Percentiles rank a stretch among this genome's conserved stretches.
phyloP scores from a whole-genome alignment of 2,797 vertebrate species.

The Falco peregrinus region DNA sequence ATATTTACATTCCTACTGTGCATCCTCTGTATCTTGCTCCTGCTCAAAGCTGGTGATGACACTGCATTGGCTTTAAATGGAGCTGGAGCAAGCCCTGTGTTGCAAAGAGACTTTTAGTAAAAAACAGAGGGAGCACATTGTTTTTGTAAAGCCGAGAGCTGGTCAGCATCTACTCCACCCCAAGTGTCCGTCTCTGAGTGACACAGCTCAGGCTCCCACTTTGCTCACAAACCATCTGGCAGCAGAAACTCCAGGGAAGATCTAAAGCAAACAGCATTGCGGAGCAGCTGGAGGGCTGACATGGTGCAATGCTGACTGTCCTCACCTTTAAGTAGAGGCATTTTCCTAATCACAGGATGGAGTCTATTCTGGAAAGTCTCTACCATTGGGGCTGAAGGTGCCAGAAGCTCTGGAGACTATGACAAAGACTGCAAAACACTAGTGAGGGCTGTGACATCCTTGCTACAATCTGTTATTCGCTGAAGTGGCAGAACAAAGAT shows the following conservation, averaged over 20 bases:
- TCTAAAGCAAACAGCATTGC: not conserved
- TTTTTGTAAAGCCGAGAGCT: not conserved
- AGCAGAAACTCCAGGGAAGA: not conserved
- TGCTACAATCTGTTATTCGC: not conserved
- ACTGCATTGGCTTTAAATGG: not conserved
- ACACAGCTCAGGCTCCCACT: not conserved
- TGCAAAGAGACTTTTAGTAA: not conserved
- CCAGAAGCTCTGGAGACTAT: not conserved
- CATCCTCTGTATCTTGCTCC: not conserved
- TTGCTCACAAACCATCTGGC: not conserved
- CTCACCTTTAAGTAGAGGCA: not conserved
- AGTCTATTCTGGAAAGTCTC: not conserved
- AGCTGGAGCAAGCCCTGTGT: not conserved
- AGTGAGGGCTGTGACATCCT: not conserved
- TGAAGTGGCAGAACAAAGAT: not conserved
- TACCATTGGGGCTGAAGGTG: not conserved
- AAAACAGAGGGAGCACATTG: not conserved
- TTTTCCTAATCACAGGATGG: not conserved
- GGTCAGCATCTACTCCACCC: not conserved
- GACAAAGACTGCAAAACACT: not conserved
- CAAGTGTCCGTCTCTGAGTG: not conserved
- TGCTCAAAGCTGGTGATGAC: not conserved
- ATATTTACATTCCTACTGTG: not conserved
- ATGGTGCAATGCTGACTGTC: accelerated
- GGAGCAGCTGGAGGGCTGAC: not conserved